Evolutionary conservation across 2,797 vertebrate genomes (phyloP).

Genomic region (Miichthys miiuy): DNA sequence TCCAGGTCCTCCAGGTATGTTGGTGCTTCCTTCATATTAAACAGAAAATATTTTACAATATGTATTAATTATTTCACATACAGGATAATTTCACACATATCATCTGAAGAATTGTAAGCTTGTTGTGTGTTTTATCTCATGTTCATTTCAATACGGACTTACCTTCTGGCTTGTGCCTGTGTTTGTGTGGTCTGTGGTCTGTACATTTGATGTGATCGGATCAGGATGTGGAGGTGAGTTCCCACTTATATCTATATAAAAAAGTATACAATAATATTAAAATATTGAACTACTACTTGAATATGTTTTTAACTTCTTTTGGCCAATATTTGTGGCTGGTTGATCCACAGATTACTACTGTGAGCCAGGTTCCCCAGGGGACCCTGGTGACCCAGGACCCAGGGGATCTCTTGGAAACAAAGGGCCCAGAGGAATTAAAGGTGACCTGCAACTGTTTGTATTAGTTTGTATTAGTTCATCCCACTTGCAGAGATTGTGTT

Average conservation of each 20-base stretch:
- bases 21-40: background rate
- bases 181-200: constrained; percentile 7
- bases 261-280: no score
- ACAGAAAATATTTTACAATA: background rate
- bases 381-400: constrained; percentile 63
- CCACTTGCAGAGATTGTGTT: constrained; percentile 3
- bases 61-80: background rate
- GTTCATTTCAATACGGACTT: constrained; percentile 15
- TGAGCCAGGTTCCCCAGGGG: constrained; percentile 62
- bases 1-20: constrained; percentile 70
- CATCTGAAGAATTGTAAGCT: background rate
- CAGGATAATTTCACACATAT: constrained; percentile 7
- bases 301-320: background rate
- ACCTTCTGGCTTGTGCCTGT: constrained; percentile 24
- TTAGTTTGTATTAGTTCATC: background rate
- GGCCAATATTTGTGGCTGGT: background rate
- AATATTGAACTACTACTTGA: background rate
- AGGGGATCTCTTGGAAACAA: constrained; percentile 59
- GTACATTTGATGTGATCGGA: constrained; percentile 1
- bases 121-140: background rate
- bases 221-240: constrained; percentile 72
- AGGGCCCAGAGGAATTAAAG: constrained; percentile 73
- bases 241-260: background rate
- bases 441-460: constrained; percentile 44
- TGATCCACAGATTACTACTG: constrained; percentile 69